Base-by-base conservation (phyloP, 2,797 vertebrate species). In the Sebastes variabilis region DNA sequence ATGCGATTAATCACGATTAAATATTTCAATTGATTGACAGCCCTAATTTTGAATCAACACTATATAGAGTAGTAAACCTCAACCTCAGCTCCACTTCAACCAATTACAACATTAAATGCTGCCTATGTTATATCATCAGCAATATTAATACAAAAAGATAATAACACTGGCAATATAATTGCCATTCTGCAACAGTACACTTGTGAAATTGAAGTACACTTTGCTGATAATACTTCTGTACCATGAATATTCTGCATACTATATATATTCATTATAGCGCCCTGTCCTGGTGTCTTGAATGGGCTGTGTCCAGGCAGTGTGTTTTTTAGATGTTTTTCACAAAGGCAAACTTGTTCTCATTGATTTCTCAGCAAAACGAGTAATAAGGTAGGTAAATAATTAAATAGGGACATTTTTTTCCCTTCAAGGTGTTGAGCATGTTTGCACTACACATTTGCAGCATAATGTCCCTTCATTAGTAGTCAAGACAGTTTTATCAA, bases 31-130 rank as follows among this genome's bases (percentile, higher is more conserved):
- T 16, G 38, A 16, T 42, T 42, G 38, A 16, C 14, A 42, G 38
- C 38, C 14, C 0, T 38, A 38, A 38, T 38, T 38, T 38, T 0
- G 36, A 38, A 0, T 0, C 36, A 42, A 16, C 38, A 42, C 38
- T 49, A 59, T 29, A 59, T 29, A 27, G 6, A 36, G 32, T 64
- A 24, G 4, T 46, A 25, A 66, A 49, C 16, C 62, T 65, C 2
- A 32, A 32, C 59, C 9, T 24, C 32, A 36, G 1, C 61, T 64
- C 62, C 9, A 11, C 46, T 0, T 34, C 29, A 54, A 73, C 22
- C 4, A 49, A 32, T 18, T 49, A 10, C 9, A 68, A 9, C 20
- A 22, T 16, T 32, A 22, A 66, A 54, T 8, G 20, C 29, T 32
- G 46, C 66, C 20, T 30, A 55, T 25, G 8, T 36, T 1, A 9